A percentile compares a stretch with the other conserved stretches of the same genome.
These are phyloP conservation scores for Tethea ocularis DNA, from an alignment of 2,888 invertebrate genomes.

Conservation along the genomic window DNA sequence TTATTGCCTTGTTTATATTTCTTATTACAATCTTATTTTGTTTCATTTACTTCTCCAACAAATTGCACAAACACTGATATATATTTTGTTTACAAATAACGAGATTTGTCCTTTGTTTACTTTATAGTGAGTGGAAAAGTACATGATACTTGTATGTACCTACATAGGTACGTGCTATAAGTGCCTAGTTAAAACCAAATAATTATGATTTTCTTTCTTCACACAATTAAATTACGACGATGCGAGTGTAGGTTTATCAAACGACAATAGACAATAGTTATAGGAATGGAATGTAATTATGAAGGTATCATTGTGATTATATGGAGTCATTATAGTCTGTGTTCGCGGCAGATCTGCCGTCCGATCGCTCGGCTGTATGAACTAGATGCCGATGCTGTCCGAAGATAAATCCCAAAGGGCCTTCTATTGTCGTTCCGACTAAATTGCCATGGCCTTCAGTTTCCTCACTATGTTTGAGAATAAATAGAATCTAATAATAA, in stretches of 20 bases:
- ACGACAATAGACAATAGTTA: constrained; percentile 1
- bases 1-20: background rate
- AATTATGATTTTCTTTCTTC: no score
- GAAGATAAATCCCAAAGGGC: constrained; percentile 40
- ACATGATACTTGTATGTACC: background rate
- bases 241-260: constrained; percentile 5
- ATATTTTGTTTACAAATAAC: background rate
- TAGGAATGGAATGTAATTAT: constrained; percentile 16
- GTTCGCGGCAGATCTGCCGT: constrained; percentile 36
- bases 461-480: constrained; percentile 41
- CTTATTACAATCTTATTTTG: background rate
- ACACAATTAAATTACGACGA: no score
- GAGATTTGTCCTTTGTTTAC: background rate
- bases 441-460: constrained; percentile 41
- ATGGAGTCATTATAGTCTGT: constrained; percentile 44
- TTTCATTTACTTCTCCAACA: background rate
- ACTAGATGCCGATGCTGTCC: constrained; percentile 22
- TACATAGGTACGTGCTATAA: no score
- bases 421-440: constrained; percentile 43
- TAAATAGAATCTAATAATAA: constrained; percentile 43
- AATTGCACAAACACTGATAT: background rate
- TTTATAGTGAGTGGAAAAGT: no score
- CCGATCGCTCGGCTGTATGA: constrained; percentile 34
- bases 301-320: constrained; percentile 42
- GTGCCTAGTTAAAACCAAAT: no score